Conservation (phyloP, 2,113 vertebrate species). For the Coturnix japonica region DNA sequence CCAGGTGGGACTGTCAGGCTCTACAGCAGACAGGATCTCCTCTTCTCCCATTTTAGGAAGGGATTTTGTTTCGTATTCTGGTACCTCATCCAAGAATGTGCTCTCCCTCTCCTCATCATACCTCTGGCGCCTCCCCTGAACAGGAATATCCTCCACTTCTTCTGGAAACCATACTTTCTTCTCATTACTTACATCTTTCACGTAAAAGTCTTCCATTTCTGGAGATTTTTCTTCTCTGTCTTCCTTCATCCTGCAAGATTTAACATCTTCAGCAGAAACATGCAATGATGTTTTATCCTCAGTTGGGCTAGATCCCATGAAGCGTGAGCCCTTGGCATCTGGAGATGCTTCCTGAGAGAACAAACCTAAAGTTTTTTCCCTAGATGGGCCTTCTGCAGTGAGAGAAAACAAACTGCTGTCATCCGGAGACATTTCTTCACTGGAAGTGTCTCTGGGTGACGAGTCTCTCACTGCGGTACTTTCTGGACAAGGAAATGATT, state of each 20-base stretch:
- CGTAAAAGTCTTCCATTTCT: conserved; percentile 73
- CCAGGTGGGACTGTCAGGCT: neutral
- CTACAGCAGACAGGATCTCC: neutral
- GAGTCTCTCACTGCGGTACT: neutral
- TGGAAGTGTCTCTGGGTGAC: neutral
- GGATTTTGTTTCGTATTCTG: conserved; percentile 72
- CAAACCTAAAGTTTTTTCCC: neutral
- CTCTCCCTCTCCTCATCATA: conserved; percentile 90
- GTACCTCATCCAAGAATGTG: conserved; percentile 90
- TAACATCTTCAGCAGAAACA: neutral
- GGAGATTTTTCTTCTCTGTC: conserved; percentile 54
- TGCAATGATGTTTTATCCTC: neutral
- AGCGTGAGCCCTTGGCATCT: conserved; percentile 39
- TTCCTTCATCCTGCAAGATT: conserved; percentile 30
- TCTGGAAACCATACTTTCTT: conserved; percentile 83
- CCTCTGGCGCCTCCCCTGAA: conserved; percentile 73
- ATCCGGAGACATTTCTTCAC: conserved; percentile 53
- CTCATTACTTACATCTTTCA: conserved; percentile 78
- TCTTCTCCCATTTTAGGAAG: conserved; percentile 36
- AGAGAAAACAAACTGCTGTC: conserved; percentile 50
- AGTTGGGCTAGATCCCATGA: conserved; percentile 10
- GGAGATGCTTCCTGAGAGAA: conserved; percentile 37
- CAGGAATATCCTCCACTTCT: conserved; percentile 73
- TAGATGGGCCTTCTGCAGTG: conserved; percentile 43
- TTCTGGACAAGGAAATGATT: conserved; percentile 46